A percentile compares a stretch with the other conserved stretches of the same genome.
Conservation (phyloP, 1,140 invertebrate genomes). For the Alviniconcha marisindica region DNA sequence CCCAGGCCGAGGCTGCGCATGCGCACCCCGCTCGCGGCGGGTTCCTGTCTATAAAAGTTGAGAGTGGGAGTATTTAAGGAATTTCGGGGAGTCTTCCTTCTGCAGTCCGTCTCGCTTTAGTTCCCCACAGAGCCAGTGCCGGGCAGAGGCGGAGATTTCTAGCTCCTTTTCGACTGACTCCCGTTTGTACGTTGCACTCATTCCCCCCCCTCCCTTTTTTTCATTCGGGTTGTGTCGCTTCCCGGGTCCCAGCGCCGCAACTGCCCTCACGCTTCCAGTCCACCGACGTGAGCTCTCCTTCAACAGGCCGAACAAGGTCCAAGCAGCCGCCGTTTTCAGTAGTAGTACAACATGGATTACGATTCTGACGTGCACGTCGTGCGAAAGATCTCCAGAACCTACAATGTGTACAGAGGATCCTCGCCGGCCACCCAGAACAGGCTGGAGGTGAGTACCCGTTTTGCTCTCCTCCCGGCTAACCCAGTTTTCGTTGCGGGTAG, state of each 20-base stretch:
- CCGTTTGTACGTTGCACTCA: slow-evolving; percentile 6
- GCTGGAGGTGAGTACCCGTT: slow-evolving; percentile 65
- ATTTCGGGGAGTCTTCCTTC: slow-evolving; percentile 39
- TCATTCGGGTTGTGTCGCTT: neutral
- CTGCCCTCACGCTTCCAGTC: slow-evolving; percentile 9
- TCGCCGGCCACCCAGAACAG: slow-evolving; percentile 70
- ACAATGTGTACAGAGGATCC: slow-evolving; percentile 71
- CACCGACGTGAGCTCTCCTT: neutral
- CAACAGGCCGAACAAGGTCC: neutral
- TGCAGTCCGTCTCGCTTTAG: slow-evolving; percentile 40
- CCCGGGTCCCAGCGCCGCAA: neutral
- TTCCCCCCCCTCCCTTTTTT: slow-evolving; percentile 4
- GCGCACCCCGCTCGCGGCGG: slow-evolving; percentile 13
- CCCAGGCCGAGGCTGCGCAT: slow-evolving; percentile 27
- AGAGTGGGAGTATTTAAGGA: slow-evolving; percentile 54
- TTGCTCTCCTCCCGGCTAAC: neutral
- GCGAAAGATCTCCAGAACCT: slow-evolving; percentile 54
- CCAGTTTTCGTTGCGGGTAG: neutral
- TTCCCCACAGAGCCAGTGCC: slow-evolving; percentile 11
- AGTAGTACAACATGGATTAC: slow-evolving; percentile 47
- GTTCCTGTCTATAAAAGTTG: slow-evolving; percentile 40
- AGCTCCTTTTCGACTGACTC: slow-evolving; percentile 25
- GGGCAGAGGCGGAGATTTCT: slow-evolving; percentile 20
- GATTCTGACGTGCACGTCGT: slow-evolving; percentile 52
- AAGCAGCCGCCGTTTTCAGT: neutral